Evolutionary conservation across 1,140 invertebrate species (phyloP), one percentile per base, ranked within the genome.

Genomic region (Anastrepha obliqua): DNA sequence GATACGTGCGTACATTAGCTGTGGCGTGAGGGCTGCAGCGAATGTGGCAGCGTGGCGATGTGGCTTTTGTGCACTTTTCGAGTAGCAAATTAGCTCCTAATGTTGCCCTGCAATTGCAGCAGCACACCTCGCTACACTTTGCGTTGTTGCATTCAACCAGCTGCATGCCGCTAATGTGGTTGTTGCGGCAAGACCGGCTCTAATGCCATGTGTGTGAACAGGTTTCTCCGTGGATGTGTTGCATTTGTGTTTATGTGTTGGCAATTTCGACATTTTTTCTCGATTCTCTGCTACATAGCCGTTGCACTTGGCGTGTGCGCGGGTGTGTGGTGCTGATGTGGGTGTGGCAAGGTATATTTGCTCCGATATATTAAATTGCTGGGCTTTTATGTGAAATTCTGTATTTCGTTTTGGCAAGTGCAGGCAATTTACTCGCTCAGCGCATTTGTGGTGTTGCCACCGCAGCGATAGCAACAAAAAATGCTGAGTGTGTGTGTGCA

Each of bases 41-140:
- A 39, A 29, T 29, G 65, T 70, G 39, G 20, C 65, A 13, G 42
- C 39, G 65, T 47, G 65, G 65, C 13, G 39, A 70, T 70, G 65
- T 70, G 65, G 65, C 15, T 17, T 62, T 47, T 15, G 47, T 81
- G 74, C 20, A 81, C 47, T 55, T 81, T n/a, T 55, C 20, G n/a
- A n/a, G 55, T 81, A 81, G 74, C 44, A 81, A 81, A 81, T 81
- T 81, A 81, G 74, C 74, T 81, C 11, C 47, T 81, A 81, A 81
- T 55, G n/a, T 17, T 81, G 47, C 74, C 13, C 42, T 15, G 70
- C 15, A 29, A 29, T 29, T n/a, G 47, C 74, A 81, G 42, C 42
- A 17, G 4, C 65, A 81, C 51, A 55, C 51, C 11, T 55, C 6
- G 51, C 51, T 11, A 11, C 51, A 74, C 70, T n/a, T 74, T 81